A percentile compares a stretch with the other conserved stretches of the same genome.
These are phyloP conservation scores for Remorina albescens DNA, from an alignment of 2,797 vertebrate species.

Conservation along the genomic window DNA sequence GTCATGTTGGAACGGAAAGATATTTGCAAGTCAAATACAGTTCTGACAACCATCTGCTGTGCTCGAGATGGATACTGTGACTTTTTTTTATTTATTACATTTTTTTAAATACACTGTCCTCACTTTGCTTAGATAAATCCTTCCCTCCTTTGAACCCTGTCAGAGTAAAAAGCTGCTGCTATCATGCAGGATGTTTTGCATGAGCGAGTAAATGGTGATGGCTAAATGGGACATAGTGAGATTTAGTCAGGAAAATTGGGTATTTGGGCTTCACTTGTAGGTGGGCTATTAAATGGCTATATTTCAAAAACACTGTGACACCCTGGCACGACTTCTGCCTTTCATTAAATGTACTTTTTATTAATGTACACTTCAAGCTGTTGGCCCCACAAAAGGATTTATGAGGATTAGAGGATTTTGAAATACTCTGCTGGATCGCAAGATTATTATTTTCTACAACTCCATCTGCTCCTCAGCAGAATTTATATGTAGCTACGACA, in stretches of 20 bases:
- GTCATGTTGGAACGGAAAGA: constrained; percentile 70
- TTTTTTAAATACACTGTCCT: constrained; percentile 49
- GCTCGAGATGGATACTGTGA: constrained; percentile 65
- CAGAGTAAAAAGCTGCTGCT: constrained; percentile 50
- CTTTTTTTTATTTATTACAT: too few species aligned
- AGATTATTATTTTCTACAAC: constrained; percentile 5
- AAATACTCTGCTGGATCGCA: constrained; percentile 15
- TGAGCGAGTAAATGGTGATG: constrained; percentile 35
- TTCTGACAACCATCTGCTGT: constrained; percentile 83
- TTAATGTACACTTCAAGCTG: neutral
- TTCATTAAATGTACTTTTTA: constrained; percentile 9
- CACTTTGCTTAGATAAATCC: constrained; percentile 57
- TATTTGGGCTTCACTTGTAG: constrained; percentile 10
- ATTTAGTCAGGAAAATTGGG: constrained; percentile 37
- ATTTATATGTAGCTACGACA: neutral
- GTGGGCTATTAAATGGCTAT: constrained; percentile 4
- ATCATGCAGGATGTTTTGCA: constrained; percentile 48
- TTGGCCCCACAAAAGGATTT: constrained; percentile 4
- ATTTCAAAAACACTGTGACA: constrained; percentile 15
- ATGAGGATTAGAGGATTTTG: constrained; percentile 16
- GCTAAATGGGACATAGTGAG: constrained; percentile 43
- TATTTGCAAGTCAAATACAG: constrained; percentile 81
- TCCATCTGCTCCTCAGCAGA: neutral
- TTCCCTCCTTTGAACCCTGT: constrained; percentile 54
- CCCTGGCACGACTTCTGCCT: constrained; percentile 10